Evolutionary conservation across 2,888 invertebrate genomes (phyloP).

Genomic region (Iphiclides podalirius): DNA sequence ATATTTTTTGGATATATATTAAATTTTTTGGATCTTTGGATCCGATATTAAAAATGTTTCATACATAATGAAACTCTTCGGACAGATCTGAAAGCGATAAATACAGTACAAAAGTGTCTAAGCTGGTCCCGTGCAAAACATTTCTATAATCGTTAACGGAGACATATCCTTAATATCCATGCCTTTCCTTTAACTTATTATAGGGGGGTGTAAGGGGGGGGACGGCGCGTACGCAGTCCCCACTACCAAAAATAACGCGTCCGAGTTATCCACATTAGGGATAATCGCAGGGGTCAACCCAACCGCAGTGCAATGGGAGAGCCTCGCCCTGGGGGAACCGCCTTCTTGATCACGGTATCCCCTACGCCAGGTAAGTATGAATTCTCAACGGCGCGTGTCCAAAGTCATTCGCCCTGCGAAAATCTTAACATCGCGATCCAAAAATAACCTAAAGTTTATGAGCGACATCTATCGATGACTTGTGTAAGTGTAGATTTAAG

Average conservation of each 20-base stretch:
- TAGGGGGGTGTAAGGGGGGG: neutral
- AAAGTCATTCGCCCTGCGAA: slow-evolving; percentile 19
- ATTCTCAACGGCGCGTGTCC: neutral
- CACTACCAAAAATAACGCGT: slow-evolving; percentile 39
- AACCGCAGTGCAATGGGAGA: slow-evolving; percentile 36
- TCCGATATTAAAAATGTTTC: too few relatives aligned
- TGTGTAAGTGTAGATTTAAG: too few relatives aligned
- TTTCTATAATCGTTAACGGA: too few relatives aligned
- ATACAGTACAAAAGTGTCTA: too few relatives aligned
- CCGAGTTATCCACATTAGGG: slow-evolving; percentile 39
- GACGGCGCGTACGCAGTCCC: slow-evolving; percentile 32
- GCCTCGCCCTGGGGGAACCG: slow-evolving; percentile 41
- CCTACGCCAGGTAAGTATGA: slow-evolving; percentile 39
- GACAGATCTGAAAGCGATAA: too few relatives aligned
- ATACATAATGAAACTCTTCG: too few relatives aligned
- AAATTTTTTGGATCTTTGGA: too few relatives aligned
- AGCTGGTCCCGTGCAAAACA: too few relatives aligned
- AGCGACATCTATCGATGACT: neutral
- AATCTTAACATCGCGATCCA: slow-evolving; percentile 20
- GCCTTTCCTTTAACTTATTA: too few relatives aligned
- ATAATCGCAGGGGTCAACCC: slow-evolving; percentile 39
- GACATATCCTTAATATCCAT: too few relatives aligned
- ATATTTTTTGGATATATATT: too few relatives aligned
- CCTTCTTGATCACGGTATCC: slow-evolving; percentile 37
- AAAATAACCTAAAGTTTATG: neutral